Evolutionary conservation across 2,113 vertebrate species (phyloP), one percentile per base, ranked within the genome.

Genomic region (Loxodonta africana): DNA sequence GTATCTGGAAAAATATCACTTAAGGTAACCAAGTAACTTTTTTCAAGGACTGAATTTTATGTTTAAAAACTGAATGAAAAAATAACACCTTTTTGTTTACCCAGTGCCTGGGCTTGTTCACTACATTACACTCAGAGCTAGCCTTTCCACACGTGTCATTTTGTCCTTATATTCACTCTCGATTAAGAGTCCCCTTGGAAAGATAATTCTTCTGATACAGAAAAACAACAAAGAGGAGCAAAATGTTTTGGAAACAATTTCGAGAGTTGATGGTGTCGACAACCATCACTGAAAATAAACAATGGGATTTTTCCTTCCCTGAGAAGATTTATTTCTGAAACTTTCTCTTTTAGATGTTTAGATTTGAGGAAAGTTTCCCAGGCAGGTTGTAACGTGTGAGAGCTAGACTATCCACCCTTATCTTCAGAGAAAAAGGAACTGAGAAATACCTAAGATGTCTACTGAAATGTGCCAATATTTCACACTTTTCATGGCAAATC

Each of bases 221-320:
- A 62, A 53, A 91, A 87, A 88, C 20, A 69, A 33, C 5, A 80
- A 73, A 96, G n/a, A 80, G 8, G 4, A 83, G 25, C 17, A 95
- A 95, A 93, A 80, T 5, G 3, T 63, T 96, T 95, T 67, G 62
- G 33, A 73, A 96, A 94, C 23, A 85, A 62, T 23, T 46, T 92
- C 5, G 94, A 78, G 57, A 78, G n/a, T 7, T 95, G 60, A 60
- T 95, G 14, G 51, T 94, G 73, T 90, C n/a, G n/a, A 60, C n/a
- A 93, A 62, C 23, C 28, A 48, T 67, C 53, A 44, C 20, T 65
- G 60, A 93, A 93, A 91, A 96, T 65, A 91, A 90, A 89, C 46
- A 71, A 63, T 84, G 15, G 14, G 57, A 62, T 28, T 69, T 94
- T 97, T 91, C 48, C 60, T 96, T 77, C 63, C 14, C 30, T 30